Base-by-base conservation (phyloP, 2,113 vertebrate species). In the Lichenostomus cassidix region DNA sequence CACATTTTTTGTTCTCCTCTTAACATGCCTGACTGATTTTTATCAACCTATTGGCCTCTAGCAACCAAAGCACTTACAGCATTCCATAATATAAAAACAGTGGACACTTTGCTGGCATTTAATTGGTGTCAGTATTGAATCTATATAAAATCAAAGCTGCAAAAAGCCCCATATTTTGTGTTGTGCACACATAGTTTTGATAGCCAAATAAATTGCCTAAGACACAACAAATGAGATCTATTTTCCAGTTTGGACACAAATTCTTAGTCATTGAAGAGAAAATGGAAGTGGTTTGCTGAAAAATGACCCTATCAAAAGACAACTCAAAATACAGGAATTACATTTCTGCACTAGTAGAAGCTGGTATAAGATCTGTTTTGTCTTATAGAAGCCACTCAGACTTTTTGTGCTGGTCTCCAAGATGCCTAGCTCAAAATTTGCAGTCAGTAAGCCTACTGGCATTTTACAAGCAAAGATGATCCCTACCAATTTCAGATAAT, bases 401-500 rank as follows among this genome's bases (percentile, higher is more conserved):
- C n/a, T 74, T 73, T 75, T 46, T 62, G 24, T 46, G 12, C 68
- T 82, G 53, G 12, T 65, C 85, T 95, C 53, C 50, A 86, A 47
- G 60, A 87, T 52, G 23, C 65, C 56, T 71, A 41, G 23, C 49
- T 95, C 69, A 52, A 28, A 83, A 86, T 76, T 58, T 92, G 49
- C 53, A 77, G 68, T 67, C 90, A 76, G 42, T 86, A 92, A 92
- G 35, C 76, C 83, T 89, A 10, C 47, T 77, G 76, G 83, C 64
- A 80, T 92, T 93, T 96, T 95, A 96, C 90, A 94, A 96, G 92
- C 68, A 41, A 74, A 89, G 95, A 93, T 95, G 88, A 96, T 96
- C 95, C 90, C 88, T 74, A 92, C 85, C 94, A 89, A 93, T 97
- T 96, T 93, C 92, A 86, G 88, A 93, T 95, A 95, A 97, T 90